These are phyloP conservation scores for Patiria pectinifera DNA, from an alignment of 53 echinoderm and acorn worm genomes.

Conservation along the genomic window DNA sequence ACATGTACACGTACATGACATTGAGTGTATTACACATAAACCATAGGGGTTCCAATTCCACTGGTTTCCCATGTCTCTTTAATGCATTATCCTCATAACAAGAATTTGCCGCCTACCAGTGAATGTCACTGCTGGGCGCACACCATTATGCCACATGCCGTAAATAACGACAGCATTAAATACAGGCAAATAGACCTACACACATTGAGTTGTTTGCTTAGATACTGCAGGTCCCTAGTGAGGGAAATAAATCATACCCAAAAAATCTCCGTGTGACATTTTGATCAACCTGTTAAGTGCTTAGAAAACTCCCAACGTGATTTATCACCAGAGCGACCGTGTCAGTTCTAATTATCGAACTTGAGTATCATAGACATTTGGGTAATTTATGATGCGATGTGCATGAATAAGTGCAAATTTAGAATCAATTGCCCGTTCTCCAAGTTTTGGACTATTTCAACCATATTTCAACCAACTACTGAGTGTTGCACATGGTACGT, in stretches of 20 bases:
- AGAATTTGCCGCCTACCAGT: too few relatives aligned
- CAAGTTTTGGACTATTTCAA: not conserved
- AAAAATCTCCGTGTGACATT: not conserved
- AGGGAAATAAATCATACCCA: not conserved
- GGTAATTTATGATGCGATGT: not conserved
- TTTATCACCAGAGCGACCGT: not conserved
- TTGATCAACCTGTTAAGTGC: conserved; percentile 13
- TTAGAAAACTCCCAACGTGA: not conserved
- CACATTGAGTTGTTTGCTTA: not conserved
- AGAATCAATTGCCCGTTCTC: not conserved
- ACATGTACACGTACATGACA: too few relatives aligned
- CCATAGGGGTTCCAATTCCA: too few relatives aligned
- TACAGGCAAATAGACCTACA: not conserved
- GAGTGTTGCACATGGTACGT: not conserved
- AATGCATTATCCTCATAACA: too few relatives aligned
- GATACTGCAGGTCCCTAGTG: not conserved
- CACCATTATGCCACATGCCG: too few relatives aligned
- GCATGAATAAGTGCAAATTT: not conserved
- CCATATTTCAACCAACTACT: too few relatives aligned
- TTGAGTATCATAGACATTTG: not conserved
- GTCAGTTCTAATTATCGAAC: not conserved
- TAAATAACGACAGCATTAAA: too few relatives aligned
- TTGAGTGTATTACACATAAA: too few relatives aligned
- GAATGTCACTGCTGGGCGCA: too few relatives aligned
- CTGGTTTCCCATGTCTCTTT: too few relatives aligned